Percentiles rank a stretch among this genome's conserved stretches.
These are phyloP conservation scores for Hippopotamyrus pictus DNA, from an alignment of 2,797 vertebrate species.

Conservation along the genomic window DNA sequence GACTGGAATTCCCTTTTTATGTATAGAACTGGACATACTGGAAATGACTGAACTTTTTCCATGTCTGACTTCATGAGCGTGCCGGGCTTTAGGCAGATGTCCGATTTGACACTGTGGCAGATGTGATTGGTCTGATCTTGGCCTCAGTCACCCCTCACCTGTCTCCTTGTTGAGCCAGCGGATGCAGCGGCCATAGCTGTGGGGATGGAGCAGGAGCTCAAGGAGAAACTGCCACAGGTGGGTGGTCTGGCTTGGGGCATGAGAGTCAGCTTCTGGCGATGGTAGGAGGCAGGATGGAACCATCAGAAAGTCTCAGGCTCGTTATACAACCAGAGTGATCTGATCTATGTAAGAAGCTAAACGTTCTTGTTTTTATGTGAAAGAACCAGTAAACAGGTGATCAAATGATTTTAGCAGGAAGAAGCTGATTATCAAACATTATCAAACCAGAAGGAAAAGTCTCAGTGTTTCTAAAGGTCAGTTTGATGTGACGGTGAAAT, in stretches of 20 bases:
- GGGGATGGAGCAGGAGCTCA: constrained; percentile 90
- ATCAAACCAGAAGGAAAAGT: not conserved
- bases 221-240: constrained; percentile 97
- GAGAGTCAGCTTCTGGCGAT: constrained; percentile 77
- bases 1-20: not conserved
- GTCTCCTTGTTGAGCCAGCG: constrained; percentile 98
- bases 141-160: constrained; percentile 55
- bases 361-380: not conserved
- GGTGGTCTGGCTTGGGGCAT: constrained; percentile 88
- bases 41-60: not conserved
- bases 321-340: constrained; percentile 63
- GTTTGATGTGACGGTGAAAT: constrained; percentile 45
- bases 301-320: not conserved
- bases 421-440: not conserved
- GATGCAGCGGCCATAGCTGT: constrained; percentile 85
- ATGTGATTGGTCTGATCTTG: not conserved
- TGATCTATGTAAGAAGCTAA: not conserved
- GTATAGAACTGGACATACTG: not conserved
- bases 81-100: not conserved
- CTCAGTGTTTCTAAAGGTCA: not conserved
- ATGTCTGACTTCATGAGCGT: not conserved
- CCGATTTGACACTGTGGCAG: not conserved
- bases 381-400: not conserved
- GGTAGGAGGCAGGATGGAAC: not conserved
- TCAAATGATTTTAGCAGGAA: not conserved